Evolutionary conservation across 2,888 invertebrate species (phyloP), one percentile per base, ranked within the genome.

Genomic region (Mythimna vitellina): DNA sequence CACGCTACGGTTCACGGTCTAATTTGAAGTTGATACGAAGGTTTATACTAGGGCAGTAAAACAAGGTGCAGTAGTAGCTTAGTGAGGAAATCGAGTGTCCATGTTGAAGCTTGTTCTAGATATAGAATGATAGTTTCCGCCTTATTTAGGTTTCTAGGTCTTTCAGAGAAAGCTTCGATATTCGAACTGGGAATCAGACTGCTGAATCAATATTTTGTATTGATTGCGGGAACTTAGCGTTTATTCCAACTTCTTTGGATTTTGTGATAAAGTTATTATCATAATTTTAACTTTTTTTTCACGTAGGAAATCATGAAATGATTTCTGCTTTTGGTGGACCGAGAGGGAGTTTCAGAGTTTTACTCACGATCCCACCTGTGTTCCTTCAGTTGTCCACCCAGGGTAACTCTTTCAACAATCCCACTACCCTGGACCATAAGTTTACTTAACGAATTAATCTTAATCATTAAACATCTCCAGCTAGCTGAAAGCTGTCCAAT

Each of bases 1-100:
- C 68, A 80, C 80, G 81, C 80, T 53, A 80, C n/a, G 38, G 68
- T 75, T 80, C 64, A 80, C 25, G 68, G 64, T 57, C 56, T 20
- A 12, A 64, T 62, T 54, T 60, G 42, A 64, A 80, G 22, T 51
- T 54, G n/a, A n/a, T 62, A 70, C 62, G 29, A 49, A 77, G 57
- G 56, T 32, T 49, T 7, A n/a, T n/a, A 12, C 56, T 10, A 38
- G 12, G 46, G n/a, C 35, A 12, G 42, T 63, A 66, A 61, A 66
- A 65, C 3, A 57, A 73, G 82, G 78, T 73, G 73, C 69, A 69
- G 73, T 54, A 42, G 56, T 54, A 42, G 56, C 60, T 64, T 42
- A 58, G 22, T 46, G 58, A 65, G 38, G 20, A 25, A 69, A 57
- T 73, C 25, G 53, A 60, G 46, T 60, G 73, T 42, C 64, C 35